Evolutionary conservation across 2,113 vertebrate species (phyloP).

Genomic region (Recurvirostra avosetta): DNA sequence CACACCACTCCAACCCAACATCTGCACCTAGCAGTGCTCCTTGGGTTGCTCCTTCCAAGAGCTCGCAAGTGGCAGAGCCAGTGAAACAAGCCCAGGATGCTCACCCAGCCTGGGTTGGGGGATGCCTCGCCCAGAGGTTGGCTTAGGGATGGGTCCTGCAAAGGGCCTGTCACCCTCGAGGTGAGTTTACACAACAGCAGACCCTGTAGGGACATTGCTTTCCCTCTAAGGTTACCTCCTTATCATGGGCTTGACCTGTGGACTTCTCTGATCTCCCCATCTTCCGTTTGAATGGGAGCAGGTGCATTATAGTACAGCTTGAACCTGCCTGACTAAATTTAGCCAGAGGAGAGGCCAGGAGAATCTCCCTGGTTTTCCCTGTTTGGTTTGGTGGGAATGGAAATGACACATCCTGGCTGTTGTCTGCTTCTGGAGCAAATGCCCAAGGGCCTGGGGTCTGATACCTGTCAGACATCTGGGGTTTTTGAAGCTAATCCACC

Average conservation of each 20-base stretch:
- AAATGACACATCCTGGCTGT: not conserved
- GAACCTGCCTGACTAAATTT: not conserved
- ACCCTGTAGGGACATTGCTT: not conserved
- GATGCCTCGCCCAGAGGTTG: fast-evolving
- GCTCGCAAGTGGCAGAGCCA: not conserved
- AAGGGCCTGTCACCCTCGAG: fast-evolving
- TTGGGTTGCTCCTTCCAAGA: not conserved
- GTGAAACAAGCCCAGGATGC: not conserved
- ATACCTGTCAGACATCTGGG: not conserved
- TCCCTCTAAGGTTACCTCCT: not conserved
- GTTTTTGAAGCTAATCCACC: not conserved
- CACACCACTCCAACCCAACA: not conserved
- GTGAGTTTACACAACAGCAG: not conserved
- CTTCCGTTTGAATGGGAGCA: not conserved
- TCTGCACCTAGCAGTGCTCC: not conserved
- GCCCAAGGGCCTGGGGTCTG: not conserved
- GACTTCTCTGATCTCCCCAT: not conserved
- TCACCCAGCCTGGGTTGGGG: not conserved
- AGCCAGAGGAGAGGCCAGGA: not conserved
- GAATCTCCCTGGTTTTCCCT: not conserved
- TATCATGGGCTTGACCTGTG: not conserved
- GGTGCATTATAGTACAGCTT: not conserved
- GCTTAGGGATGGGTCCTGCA: not conserved
- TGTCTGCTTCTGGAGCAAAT: not conserved
- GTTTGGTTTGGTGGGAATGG: not conserved